Percentiles rank a stretch among this genome's conserved stretches.
phyloP scores from a whole-genome alignment of 2,888 invertebrate species.

The Lissocephala sabroskyi region DNA sequence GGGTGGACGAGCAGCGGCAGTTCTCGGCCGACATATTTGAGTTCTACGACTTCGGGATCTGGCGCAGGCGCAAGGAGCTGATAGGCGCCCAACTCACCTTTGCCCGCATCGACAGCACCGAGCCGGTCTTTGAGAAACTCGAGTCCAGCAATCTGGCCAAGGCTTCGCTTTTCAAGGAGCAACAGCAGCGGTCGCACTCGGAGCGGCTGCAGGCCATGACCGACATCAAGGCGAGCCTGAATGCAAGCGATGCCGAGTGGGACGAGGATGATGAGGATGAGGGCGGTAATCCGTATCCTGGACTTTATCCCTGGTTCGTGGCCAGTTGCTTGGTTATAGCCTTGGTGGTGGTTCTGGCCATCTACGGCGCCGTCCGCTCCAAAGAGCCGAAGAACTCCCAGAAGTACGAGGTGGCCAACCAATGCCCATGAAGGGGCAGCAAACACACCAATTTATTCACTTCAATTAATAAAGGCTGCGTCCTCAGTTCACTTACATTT shows the following conservation, averaged over 20 bases:
- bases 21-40: conserved; percentile 65
- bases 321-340: conserved; percentile 44
- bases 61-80: conserved; percentile 48
- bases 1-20: conserved; percentile 60
- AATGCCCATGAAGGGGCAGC: conserved; percentile 33
- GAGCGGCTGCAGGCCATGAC: neutral
- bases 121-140: conserved; percentile 61
- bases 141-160: conserved; percentile 47
- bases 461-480: too few species aligned
- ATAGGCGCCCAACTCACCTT: conserved; percentile 42
- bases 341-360: conserved; percentile 34
- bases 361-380: conserved; percentile 52
- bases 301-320: conserved; percentile 63
- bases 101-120: conserved; percentile 57
- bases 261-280: conserved; percentile 25
- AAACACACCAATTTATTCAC: too few species aligned
- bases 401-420: conserved; percentile 54
- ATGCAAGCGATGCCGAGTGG: conserved; percentile 29
- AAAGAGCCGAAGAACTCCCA: neutral
- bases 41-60: conserved; percentile 61
- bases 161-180: conserved; percentile 39
- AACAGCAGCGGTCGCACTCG: conserved; percentile 2
- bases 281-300: conserved; percentile 26
- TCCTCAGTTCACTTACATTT: too few species aligned
- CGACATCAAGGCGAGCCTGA: too few species aligned